phyloP scores from a whole-genome alignment of 2,888 invertebrate species.

The Sphaerophoria taeniata region DNA sequence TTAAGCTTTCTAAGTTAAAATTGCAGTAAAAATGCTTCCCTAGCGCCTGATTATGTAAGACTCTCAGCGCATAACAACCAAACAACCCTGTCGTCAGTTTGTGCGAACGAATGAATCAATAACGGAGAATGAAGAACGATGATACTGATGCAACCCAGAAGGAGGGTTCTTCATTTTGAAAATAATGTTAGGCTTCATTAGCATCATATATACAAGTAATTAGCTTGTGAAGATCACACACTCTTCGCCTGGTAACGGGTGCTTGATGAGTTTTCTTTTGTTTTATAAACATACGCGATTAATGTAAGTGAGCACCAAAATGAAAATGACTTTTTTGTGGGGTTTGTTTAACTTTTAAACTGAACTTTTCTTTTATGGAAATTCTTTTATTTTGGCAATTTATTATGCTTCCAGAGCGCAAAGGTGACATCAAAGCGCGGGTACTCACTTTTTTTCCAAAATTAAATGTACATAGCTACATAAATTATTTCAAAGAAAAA shows the following conservation, averaged over 20 bases:
- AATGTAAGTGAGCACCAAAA: not conserved
- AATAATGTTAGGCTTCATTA: conserved; percentile 34
- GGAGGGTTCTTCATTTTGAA: conserved; percentile 6
- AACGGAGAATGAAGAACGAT: conserved; percentile 9
- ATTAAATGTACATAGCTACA: not conserved
- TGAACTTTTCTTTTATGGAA: not conserved
- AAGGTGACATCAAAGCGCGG: conserved; percentile 23
- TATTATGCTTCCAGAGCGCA: not conserved
- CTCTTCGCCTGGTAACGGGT: not conserved
- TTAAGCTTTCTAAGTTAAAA: no score
- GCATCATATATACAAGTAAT: conserved; percentile 48
- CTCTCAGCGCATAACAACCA: no score
- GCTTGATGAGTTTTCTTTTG: not conserved
- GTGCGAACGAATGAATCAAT: not conserved
- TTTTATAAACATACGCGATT: no score
- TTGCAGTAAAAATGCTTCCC: no score
- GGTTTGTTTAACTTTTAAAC: not conserved
- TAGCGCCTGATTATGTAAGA: no score
- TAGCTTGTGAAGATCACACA: conserved; percentile 31
- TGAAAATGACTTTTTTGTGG: not conserved
- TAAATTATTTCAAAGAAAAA: not conserved
- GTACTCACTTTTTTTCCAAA: not conserved
- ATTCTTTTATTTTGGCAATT: not conserved
- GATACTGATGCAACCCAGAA: conserved; percentile 1
- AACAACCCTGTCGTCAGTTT: not conserved